phyloP scores from a whole-genome alignment of 2,113 vertebrate genomes.

The Chauna torquata region DNA sequence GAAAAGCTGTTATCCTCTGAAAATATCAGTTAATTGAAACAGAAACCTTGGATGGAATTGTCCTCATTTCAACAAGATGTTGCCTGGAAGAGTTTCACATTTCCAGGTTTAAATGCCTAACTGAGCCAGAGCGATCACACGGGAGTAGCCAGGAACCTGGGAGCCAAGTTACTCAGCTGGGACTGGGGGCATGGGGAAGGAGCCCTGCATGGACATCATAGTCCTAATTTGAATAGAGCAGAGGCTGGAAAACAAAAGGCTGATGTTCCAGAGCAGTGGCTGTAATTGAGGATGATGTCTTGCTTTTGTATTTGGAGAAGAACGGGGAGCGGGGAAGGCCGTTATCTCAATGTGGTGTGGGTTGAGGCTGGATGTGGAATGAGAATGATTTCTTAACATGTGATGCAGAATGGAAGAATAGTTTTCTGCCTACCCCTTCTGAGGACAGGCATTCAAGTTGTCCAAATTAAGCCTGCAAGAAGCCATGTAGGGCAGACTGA shows the following conservation, averaged over 20 bases:
- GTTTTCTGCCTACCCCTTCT: background rate
- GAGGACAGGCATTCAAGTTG: background rate
- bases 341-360: background rate
- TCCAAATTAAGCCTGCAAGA: background rate
- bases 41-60: background rate
- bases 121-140: background rate
- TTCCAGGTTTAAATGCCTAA: background rate
- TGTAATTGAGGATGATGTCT: background rate
- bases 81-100: background rate
- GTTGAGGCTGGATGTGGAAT: background rate
- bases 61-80: background rate
- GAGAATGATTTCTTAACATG: background rate
- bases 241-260: background rate
- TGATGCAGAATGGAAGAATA: background rate
- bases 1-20: background rate
- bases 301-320: background rate
- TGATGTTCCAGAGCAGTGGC: background rate
- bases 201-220: accelerated
- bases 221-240: background rate
- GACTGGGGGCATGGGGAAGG: background rate
- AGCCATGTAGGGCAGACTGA: background rate
- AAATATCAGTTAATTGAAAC: conserved; percentile 9
- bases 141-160: background rate
- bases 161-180: background rate
- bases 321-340: background rate